These are phyloP conservation scores for Drosophila saltans DNA, from an alignment of 1,140 invertebrate species.

Conservation along the genomic window DNA sequence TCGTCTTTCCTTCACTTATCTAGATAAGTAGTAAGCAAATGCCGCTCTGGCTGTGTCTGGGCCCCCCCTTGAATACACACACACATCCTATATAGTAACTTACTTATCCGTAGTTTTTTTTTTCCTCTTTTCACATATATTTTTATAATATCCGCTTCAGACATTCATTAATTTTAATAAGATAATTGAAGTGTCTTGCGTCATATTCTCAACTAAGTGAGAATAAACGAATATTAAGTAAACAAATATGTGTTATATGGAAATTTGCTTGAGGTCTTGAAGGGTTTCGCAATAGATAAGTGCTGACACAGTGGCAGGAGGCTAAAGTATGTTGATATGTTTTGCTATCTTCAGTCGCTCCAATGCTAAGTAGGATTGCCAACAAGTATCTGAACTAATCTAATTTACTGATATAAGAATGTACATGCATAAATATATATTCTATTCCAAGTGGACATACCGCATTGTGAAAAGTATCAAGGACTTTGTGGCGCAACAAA, in stretches of 20 bases:
- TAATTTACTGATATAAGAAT: background rate
- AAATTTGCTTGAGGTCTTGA: conserved; percentile 50
- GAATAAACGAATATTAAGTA: conserved; percentile 30
- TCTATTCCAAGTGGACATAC: too few relatives aligned
- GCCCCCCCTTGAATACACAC: conserved; percentile 16
- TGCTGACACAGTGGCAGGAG: conserved; percentile 1
- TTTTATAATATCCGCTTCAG: conserved; percentile 58
- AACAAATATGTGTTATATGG: conserved; percentile 37
- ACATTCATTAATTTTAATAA: conserved; percentile 67
- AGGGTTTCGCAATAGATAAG: conserved; percentile 34
- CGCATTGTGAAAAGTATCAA: background rate
- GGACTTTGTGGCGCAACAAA: too few relatives aligned
- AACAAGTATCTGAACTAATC: conserved; percentile 19
- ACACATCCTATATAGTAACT: conserved; percentile 28
- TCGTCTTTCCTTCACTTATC: conserved; percentile 30
- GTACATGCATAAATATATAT: background rate
- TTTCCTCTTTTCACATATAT: conserved; percentile 11
- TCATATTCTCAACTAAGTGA: conserved; percentile 17
- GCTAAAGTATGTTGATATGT: background rate
- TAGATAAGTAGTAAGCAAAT: conserved; percentile 32
- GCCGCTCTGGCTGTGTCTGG: conserved; percentile 24
- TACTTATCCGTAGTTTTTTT: conserved; percentile 25
- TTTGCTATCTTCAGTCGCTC: background rate
- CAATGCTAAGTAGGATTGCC: background rate
- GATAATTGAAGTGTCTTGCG: conserved; percentile 58